Evolutionary conservation across 2,113 vertebrate species (phyloP), one percentile per base, ranked within the genome.

Genomic region (Centropus bengalensis): DNA sequence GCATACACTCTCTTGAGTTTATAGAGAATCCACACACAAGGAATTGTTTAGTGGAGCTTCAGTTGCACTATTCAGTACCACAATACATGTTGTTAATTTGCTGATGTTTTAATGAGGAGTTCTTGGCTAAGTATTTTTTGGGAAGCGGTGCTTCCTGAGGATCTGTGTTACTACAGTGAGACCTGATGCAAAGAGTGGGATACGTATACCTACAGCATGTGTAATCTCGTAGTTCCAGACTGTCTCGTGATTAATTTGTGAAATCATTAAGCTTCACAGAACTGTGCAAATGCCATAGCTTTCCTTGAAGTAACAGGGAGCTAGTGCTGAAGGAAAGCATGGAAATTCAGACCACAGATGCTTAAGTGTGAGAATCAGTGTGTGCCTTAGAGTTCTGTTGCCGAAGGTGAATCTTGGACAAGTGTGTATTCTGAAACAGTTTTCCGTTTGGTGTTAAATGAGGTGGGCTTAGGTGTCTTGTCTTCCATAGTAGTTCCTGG

Each of bases 291-390:
- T 68, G 63, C 21, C 20, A 67, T 10, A 68, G 55, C 32, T 55
- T 89, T 85, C 67, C 45, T 69, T 73, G 54, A 74, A 64, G 49
- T 40, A 82, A 36, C 28, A 33, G 63, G 55, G 28, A 80, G 3
- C 59, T 90, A 44, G 51, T 95, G 79, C 92, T 95, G 90, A 93
- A 90, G 64, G 86, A 94, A 63, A 88, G 64, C 54, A 5, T 52
- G 32, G 24, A 14, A 58, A 12, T 17, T 77, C 67, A 77, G 49
- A 58, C 16, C 0, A 7, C 16, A 33, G 49, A 49, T 45, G 19
- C 17, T n/a, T 88, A n/a, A 78, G 26, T 45, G 9, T 5, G 45
- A 59, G 47, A 75, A 71, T 12, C 16, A 62, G 10, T 75, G 91
- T 49, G 33, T 95, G 30, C 47, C 14, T 67, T 82, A 60, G 84